phyloP scores from a whole-genome alignment of 2,888 invertebrate genomes.

The Cephus rjabovi region DNA sequence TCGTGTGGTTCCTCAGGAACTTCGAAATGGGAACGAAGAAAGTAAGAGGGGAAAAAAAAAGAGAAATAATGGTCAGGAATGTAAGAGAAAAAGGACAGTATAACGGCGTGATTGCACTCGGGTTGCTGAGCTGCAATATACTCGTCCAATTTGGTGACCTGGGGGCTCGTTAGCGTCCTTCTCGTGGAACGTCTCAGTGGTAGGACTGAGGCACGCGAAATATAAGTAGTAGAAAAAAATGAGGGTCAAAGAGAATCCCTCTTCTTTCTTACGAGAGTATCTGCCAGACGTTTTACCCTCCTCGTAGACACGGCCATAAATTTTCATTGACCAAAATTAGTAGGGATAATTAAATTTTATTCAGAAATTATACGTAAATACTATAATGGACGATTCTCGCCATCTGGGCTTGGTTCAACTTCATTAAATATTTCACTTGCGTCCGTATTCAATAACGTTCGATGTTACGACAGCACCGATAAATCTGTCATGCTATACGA shows the following conservation, averaged over 20 bases:
- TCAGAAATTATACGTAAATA: background rate
- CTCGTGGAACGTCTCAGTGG: background rate
- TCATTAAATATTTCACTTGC: too few relatives aligned
- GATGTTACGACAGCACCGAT: too few relatives aligned
- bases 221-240: background rate
- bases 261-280: too few relatives aligned
- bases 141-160: constrained; percentile 1
- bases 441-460: too few relatives aligned
- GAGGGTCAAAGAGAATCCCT: background rate
- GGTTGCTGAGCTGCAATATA: background rate
- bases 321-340: constrained; percentile 15
- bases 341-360: background rate
- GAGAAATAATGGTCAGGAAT: too few relatives aligned
- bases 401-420: too few relatives aligned
- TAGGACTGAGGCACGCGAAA: background rate
- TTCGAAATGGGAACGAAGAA: too few relatives aligned
- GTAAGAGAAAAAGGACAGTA: too few relatives aligned
- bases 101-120: background rate
- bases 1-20: too few relatives aligned
- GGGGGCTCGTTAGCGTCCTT: constrained; percentile 4
- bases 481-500: too few relatives aligned
- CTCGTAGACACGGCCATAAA: constrained; percentile 6
- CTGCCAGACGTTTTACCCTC: too few relatives aligned
- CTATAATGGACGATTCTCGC: background rate
- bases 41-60: too few relatives aligned